phyloP scores from a whole-genome alignment of 1,140 invertebrate species.

The Bradynema listronoti region DNA sequence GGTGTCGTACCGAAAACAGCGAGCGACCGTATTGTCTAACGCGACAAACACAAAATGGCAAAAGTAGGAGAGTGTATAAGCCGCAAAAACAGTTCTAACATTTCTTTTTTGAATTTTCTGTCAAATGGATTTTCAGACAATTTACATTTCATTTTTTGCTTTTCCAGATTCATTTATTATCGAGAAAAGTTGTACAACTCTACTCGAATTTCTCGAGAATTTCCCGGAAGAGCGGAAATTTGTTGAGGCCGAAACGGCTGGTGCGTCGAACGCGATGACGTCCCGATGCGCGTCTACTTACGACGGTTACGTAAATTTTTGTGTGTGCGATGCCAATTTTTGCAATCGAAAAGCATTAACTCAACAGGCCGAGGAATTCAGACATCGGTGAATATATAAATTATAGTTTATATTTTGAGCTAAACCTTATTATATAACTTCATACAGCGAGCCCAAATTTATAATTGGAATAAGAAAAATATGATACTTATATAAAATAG shows the following conservation, averaged over 20 bases:
- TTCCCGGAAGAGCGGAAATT: conserved; percentile 33
- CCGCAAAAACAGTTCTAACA: neutral
- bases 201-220: conserved; percentile 20
- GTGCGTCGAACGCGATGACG: neutral
- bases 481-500: too few relatives aligned
- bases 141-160: neutral
- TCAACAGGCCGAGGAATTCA: conserved; percentile 20
- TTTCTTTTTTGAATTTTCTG: neutral
- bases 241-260: too few relatives aligned
- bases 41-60: conserved; percentile 30
- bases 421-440: too few relatives aligned
- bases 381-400: too few relatives aligned
- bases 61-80: conserved; percentile 13
- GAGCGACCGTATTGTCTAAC: conserved; percentile 27
- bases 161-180: conserved; percentile 26
- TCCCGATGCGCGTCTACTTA: conserved; percentile 27
- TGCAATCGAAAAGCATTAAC: conserved; percentile 24
- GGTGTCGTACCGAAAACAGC: neutral
- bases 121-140: neutral
- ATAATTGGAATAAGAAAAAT: too few relatives aligned
- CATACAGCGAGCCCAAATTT: too few relatives aligned
- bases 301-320: conserved; percentile 28
- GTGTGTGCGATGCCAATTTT: conserved; percentile 23
- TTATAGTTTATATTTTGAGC: too few relatives aligned
- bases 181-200: conserved; percentile 24